Base-by-base conservation (phyloP, 2,113 vertebrate genomes). In the Aegithalos caudatus region DNA sequence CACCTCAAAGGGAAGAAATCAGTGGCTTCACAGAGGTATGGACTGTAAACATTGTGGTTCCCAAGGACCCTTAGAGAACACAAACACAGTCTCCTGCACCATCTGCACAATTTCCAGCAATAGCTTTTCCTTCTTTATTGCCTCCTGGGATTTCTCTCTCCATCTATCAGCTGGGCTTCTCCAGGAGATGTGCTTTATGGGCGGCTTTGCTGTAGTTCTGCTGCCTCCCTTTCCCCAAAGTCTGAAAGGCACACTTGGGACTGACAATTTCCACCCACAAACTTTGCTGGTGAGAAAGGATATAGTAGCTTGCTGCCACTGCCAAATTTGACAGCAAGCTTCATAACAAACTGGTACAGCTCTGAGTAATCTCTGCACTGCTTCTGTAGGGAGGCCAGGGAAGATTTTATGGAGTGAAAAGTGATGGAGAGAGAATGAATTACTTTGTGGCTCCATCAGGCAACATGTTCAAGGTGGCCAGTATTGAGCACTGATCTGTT, bases 311-410 rank as follows among this genome's bases (percentile, higher is more conserved):
- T 80, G 42, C 35, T 65, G 29, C 62, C 50, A 12, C 81, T 88
- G 78, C 84, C 85, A 90, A 90, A 45, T 95, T 76, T 91, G 91
- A 88, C 91, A 80, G 91, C 66, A 79, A 85, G 71, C 62, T 92
- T 94, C 81, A 23, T 70, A 91, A 77, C 78, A 92, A 85, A 80
- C 16, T 45, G 74, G 62, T 86, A 54, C 54, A 69, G 58, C 45
- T 40, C 78, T 0, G 38, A 76, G 35, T n/a, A n/a, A 58, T 94
- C 62, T 91, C 71, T 61, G 38, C 0, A 0, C 58, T 57, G n/a
- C 81, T 82, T 84, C 70, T 76, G 47, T 69, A 28, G 48, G 25
- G 65, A 90, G 20, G 40, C 61, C 37, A 45, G 53, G 73, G 73
- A 76, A 76, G 83, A 61, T 56, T 90, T 92, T 94, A 81, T 76